Percentiles rank a stretch among this genome's conserved stretches.
phyloP scores from a whole-genome alignment of 2,888 invertebrate species.

The Galeruca laticollis region DNA sequence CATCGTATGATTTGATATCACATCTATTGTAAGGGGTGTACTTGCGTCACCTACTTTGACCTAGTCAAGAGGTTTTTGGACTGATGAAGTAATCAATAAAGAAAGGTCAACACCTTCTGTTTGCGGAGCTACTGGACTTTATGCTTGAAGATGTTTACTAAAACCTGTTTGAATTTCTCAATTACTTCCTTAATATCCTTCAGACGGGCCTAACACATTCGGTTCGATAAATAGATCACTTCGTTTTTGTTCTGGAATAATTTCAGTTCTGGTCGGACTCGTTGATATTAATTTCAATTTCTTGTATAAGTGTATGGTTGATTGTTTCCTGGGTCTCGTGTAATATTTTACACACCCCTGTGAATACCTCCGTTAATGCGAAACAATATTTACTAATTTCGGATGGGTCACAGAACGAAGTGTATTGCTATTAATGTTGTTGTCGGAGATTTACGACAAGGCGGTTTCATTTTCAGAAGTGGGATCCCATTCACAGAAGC shows the following conservation, averaged over 20 bases:
- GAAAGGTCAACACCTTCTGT: no score
- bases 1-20: no score
- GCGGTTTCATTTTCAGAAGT: conserved; percentile 4
- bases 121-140: no score
- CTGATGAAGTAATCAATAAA: no score
- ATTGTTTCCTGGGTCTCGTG: conserved; percentile 30
- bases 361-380: conserved; percentile 30
- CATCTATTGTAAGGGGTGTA: no score
- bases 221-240: conserved; percentile 34
- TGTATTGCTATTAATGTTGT: conserved; percentile 10
- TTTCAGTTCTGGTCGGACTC: conserved; percentile 15
- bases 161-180: no score
- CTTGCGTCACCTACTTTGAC: no score
- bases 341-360: conserved; percentile 25
- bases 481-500: background rate
- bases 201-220: conserved; percentile 2
- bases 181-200: no score
- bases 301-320: conserved; percentile 32
- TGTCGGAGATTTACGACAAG: conserved; percentile 5
- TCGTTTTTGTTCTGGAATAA: conserved; percentile 38
- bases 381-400: conserved; percentile 42
- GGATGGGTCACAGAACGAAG: conserved; percentile 33
- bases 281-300: conserved; percentile 40
- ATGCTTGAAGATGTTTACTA: no score
- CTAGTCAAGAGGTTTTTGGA: no score